A percentile compares a stretch with the other conserved stretches of the same genome.
Evolutionary conservation across 2,113 vertebrate species (phyloP).

Genomic region (Phrynosoma platyrhinos): DNA sequence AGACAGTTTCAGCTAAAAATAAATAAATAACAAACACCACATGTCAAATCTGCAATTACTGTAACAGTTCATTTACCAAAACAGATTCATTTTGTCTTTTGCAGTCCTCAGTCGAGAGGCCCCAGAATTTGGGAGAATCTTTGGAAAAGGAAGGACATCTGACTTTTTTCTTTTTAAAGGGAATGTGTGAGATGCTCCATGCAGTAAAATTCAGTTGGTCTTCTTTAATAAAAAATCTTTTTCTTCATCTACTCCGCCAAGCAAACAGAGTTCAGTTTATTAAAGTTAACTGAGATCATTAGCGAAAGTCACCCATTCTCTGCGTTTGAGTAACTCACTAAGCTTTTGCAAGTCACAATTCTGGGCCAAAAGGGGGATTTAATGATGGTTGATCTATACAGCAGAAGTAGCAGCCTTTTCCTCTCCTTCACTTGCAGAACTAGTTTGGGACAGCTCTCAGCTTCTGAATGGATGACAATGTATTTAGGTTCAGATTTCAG

Average conservation of each 20-base stretch:
- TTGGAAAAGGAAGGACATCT: not conserved
- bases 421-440: rapidly evolving
- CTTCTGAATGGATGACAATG: not conserved
- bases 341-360: constrained; percentile 18
- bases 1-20: constrained; percentile 7
- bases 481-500: constrained; percentile 19
- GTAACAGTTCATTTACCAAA: not conserved
- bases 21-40: not conserved
- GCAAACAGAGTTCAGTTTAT: rapidly evolving
- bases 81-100: not conserved
- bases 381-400: not conserved
- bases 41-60: constrained; percentile 12
- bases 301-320: constrained; percentile 15
- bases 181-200: not conserved
- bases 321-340: not conserved
- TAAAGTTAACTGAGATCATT: constrained; percentile 31
- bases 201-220: not conserved
- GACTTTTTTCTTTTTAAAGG: not conserved
- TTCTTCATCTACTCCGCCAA: not conserved
- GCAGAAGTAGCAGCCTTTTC: no score
- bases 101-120: not conserved
- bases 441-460: not conserved
- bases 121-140: not conserved
- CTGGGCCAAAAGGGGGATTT: constrained; percentile 27
- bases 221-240: not conserved